Base-by-base conservation (phyloP, 1,140 invertebrate genomes). In the Lepidurus couesii region DNA sequence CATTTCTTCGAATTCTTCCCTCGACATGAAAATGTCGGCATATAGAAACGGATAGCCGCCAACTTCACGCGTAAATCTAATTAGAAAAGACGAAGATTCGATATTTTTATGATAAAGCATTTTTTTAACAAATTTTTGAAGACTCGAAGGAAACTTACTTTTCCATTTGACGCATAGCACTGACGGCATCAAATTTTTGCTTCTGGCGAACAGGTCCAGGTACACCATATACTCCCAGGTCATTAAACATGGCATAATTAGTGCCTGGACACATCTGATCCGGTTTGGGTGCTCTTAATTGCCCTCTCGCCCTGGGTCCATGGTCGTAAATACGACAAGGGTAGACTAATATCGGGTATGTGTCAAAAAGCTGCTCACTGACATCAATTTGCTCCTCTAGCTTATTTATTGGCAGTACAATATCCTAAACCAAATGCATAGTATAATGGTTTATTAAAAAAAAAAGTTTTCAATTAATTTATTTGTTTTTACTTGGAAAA, bases 1-100 rank as follows among this genome's bases (percentile, higher is more conserved):
- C 89, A 88, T 89, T 78, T 85, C 80, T 74, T 86, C 83, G 84
- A 92, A 89, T 86, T 92, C 84, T 81, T 86, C 81, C 81, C 84
- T 73, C 81, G 88, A 85, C 88, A 92, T 89, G 85, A 87, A 91
- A 81, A 85, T 89, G 83, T 87, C 89, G 53, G 91, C 91, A 84
- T 92, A 92, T 9, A 89, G 82, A 79, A 88, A 89, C 7, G 87
- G 84, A 83, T 88, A 89, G 45, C 88, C 88, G 11, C 87, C 87
- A 42, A 88, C 85, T 75, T 87, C 86, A 34, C 86, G 81, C 0
- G 87, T 88, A 80, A 88, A 89, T 81, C 85, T 86, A 78, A 34
- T 80, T 34, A 75, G 24, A 11, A 26, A 80, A 75, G 24, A 73
- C 77, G 16, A 13, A n/a, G 34, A 75, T 42, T 44, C 47, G 21